phyloP scores from a whole-genome alignment of 2,113 vertebrate species.

The Sialia sialis region DNA sequence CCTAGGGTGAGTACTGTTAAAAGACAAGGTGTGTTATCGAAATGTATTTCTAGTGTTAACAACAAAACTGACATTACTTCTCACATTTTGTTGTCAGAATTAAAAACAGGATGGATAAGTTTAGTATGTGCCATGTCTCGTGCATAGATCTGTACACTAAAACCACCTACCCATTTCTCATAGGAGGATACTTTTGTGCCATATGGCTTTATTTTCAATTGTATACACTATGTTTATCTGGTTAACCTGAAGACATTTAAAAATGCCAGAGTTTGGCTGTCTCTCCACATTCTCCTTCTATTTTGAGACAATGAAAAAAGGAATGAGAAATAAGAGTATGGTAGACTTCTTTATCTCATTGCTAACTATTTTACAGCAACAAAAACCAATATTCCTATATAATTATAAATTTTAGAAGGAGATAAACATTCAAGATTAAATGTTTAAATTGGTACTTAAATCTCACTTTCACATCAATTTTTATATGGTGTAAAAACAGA shows the following conservation, averaged over 20 bases:
- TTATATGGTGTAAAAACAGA: neutral
- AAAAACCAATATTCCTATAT: neutral
- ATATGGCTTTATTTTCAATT: neutral
- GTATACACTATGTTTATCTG: neutral
- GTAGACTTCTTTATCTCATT: neutral
- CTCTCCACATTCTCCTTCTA: neutral
- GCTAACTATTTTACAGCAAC: neutral
- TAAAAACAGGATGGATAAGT: neutral
- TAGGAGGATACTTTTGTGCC: neutral
- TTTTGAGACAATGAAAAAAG: neutral
- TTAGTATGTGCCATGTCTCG: neutral
- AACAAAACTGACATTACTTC: neutral
- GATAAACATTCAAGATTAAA: neutral
- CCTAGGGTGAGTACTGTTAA: neutral
- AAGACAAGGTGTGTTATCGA: neutral
- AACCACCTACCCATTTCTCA: neutral
- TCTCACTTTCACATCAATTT: neutral
- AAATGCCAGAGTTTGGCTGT: neutral
- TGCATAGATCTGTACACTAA: neutral
- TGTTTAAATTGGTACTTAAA: neutral
- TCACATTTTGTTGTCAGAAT: neutral
- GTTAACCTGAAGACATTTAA: neutral
- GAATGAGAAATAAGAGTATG: neutral
- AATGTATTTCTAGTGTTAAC: neutral
- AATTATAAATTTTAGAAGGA: neutral